Conservation (phyloP, 1,140 invertebrate genomes). For the Lineus longissimus region DNA sequence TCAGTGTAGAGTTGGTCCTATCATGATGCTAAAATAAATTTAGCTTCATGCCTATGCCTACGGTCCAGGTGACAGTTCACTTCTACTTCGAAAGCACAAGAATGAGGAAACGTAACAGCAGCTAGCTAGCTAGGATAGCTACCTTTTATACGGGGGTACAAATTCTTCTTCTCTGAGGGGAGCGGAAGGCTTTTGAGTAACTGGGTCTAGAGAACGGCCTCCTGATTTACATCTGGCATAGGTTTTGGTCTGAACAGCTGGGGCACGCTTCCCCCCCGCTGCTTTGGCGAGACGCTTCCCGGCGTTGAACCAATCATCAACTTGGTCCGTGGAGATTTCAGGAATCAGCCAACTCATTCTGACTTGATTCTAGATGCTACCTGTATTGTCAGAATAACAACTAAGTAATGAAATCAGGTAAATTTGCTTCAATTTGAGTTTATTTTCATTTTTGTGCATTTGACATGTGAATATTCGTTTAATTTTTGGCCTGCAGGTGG, state of each 20-base stretch:
- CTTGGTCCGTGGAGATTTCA: conserved; percentile 37
- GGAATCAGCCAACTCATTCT: conserved; percentile 28
- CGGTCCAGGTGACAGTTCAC: neutral
- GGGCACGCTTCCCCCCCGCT: conserved; percentile 1
- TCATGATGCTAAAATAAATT: too few species aligned
- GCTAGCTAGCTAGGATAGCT: neutral
- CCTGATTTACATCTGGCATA: conserved; percentile 27
- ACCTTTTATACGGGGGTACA: conserved; percentile 27
- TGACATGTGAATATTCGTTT: too few species aligned
- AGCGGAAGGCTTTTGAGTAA: conserved; percentile 18
- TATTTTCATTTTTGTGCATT: too few species aligned
- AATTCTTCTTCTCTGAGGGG: conserved; percentile 10
- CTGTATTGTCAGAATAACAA: too few species aligned
- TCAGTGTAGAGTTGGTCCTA: too few species aligned
- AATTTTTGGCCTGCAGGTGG: too few species aligned
- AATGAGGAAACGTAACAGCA: too few species aligned
- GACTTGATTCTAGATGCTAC: neutral
- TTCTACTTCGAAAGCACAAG: neutral
- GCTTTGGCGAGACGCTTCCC: conserved; percentile 28
- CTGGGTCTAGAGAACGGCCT: conserved; percentile 29
- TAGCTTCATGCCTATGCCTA: too few species aligned
- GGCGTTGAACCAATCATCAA: conserved; percentile 46
- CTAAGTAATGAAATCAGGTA: too few species aligned
- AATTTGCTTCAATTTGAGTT: too few species aligned
- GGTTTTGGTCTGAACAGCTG: conserved; percentile 6